Evolutionary conservation across 1,140 invertebrate genomes (phyloP).

Genomic region (Brachionus manjavacas): DNA sequence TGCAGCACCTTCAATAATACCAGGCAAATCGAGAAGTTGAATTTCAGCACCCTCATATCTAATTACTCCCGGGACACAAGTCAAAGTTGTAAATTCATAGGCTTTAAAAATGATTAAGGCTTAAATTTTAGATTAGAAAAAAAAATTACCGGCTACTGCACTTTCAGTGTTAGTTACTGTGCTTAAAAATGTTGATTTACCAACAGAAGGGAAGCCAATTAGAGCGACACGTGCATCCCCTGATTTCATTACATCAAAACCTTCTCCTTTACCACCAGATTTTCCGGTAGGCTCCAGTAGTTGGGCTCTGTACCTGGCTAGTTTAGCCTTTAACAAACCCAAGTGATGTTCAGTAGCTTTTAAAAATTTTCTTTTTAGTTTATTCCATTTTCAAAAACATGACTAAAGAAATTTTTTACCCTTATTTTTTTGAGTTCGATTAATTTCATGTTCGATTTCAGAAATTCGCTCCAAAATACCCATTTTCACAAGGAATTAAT

Average conservation of each 20-base stretch:
- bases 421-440: slow-evolving; percentile 96
- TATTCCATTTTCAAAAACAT: no score
- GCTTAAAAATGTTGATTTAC: slow-evolving; percentile 92
- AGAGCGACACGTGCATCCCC: slow-evolving; percentile 98
- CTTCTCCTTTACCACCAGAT: slow-evolving; percentile 74
- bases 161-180: slow-evolving; percentile 71
- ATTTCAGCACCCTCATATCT: slow-evolving; percentile 99
- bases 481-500: slow-evolving; percentile 18
- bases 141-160: slow-evolving; percentile 6
- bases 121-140: neutral
- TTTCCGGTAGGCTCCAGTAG: slow-evolving; percentile 96
- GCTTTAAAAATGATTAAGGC: slow-evolving; percentile 68
- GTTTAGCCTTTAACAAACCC: slow-evolving; percentile 87
- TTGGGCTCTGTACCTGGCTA: slow-evolving; percentile 92
- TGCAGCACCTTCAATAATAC: slow-evolving; percentile 99
- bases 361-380: neutral
- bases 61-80: slow-evolving; percentile 97
- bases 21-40: slow-evolving; percentile 93
- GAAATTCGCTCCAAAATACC: slow-evolving; percentile 40
- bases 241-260: slow-evolving; percentile 99
- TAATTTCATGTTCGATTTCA: slow-evolving; percentile 67
- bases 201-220: slow-evolving; percentile 97
- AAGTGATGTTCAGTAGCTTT: slow-evolving; percentile 94
- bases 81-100: slow-evolving; percentile 98
- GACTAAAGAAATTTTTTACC: slow-evolving; percentile 49